These are phyloP conservation scores for Andricus grossulariae DNA, from an alignment of 1,140 invertebrate genomes.

Conservation along the genomic window DNA sequence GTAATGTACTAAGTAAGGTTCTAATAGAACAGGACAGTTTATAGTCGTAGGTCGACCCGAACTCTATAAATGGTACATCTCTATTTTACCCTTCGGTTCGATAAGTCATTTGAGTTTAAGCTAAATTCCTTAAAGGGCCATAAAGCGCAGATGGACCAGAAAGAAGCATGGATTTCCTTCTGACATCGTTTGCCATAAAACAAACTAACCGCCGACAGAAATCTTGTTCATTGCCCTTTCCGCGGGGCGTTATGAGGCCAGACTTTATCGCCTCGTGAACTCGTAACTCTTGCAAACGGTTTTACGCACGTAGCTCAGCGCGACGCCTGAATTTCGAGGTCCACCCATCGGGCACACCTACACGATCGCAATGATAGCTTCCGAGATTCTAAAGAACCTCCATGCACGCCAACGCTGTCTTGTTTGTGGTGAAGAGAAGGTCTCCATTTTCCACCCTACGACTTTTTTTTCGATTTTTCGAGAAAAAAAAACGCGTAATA, in stretches of 20 bases:
- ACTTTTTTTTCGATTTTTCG: neutral
- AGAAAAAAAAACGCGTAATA: neutral
- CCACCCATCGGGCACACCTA: slow-evolving; percentile 16
- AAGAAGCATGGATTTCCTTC: slow-evolving; percentile 65
- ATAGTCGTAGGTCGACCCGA: neutral
- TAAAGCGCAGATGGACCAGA: slow-evolving; percentile 73
- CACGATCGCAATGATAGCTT: slow-evolving; percentile 10
- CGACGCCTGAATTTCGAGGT: slow-evolving; percentile 45
- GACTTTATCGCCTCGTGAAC: slow-evolving; percentile 73
- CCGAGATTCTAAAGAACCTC: slow-evolving; percentile 5
- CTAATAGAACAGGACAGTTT: too few relatives aligned
- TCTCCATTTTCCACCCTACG: neutral
- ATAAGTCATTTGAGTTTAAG: slow-evolving; percentile 54
- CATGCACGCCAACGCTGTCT: neutral
- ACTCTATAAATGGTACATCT: slow-evolving; percentile 19
- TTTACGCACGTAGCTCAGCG: slow-evolving; percentile 57
- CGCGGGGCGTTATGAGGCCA: slow-evolving; percentile 66
- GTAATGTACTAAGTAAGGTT: too few relatives aligned
- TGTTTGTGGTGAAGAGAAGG: neutral
- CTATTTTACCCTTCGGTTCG: slow-evolving; percentile 13
- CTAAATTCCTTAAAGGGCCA: slow-evolving; percentile 70
- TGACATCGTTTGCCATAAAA: slow-evolving; percentile 70
- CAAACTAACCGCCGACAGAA: slow-evolving; percentile 71
- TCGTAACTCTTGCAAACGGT: slow-evolving; percentile 73
- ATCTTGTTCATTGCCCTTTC: slow-evolving; percentile 64